Evolutionary conservation across 2,113 vertebrate species (phyloP), one percentile per base, ranked within the genome.

Genomic region (Pycnonotus jocosus): DNA sequence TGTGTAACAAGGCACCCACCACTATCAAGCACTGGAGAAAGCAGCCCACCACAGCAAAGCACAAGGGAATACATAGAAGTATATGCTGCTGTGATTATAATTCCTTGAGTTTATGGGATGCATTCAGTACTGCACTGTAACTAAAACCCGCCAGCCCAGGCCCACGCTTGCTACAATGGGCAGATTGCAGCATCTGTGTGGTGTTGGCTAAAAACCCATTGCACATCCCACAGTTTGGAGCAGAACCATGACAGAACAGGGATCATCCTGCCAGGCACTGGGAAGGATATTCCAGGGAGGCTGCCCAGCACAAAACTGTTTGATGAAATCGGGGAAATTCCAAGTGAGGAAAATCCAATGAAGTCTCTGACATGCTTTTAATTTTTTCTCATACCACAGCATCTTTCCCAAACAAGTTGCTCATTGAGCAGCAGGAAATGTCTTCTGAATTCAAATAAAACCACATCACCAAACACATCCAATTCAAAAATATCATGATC

Each of bases 401-500:
- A 3, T 78, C 47, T 60, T 84, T 72, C 65, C 84, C 81, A 58
- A n/a, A 78, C 50, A 74, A 92, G n/a, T 8, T 47, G 35, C n/a
- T 79, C 42, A 47, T 4, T 85, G 25, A 90, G 35, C 58, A 90
- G 62, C 58, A 90, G 66, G 82, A 93, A 78, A 85, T 21, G 11
- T 85, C 74, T 80, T 79, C 66, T 71, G 79, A 85, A 86, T 83
- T 77, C 11, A 83, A 86, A 69, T 37, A 73, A 91, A 92, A 54
- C 28, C 68, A 70, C 58, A 70, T 57, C 48, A 88, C 25, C 44
- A 65, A 86, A 64, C 15, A 81, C 20, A 87, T 57, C 17, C 70
- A 87, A 40, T 44, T 90, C 19, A 68, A 87, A 73, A 71, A 90
- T 91, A 82, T 40, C 28, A 44, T 0, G 7, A 87, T 79, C 70